Base-by-base conservation (phyloP, 2,797 vertebrate species). In the Artibeus jamaicensis region DNA sequence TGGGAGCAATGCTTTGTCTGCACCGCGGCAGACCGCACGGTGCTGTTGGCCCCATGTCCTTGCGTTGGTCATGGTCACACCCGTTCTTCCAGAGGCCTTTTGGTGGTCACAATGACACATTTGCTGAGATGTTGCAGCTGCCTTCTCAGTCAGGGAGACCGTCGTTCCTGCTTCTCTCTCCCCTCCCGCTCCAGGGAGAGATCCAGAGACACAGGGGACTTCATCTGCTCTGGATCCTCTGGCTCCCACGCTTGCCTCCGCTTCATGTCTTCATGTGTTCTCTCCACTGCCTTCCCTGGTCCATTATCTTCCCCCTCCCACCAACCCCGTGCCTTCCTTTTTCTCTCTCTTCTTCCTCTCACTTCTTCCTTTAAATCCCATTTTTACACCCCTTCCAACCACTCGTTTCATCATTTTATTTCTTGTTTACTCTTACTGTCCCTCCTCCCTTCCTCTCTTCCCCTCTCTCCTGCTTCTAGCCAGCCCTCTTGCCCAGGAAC, bases 281-380 rank as follows among this genome's bases (percentile, higher is more conserved):
- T 12, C 85, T 29, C 34, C 3, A 9, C 1, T 37, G 34, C 0
- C 39, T 1, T 12, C 46, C 44, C 1, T 9, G 8, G 5, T 3
- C 3, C 11, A 0, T 10, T 21, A 0, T 4, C 7, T 0, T 4
- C 12, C 9, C 44, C 50, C 62, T 44, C 68, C 53, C 8, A 11
- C 21, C 0, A 15, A 1, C 26, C 5, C 10, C 2, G 0, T 21
- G 32, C 62, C 21, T 26, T 19, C 11, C 22, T 0, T 9, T 9
- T 55, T n/a, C 39, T 68, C 71, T 87, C 55, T 34, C 46, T 26
- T 15, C 29, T 21, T 21, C 48, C 24, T 42, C 22, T 57, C 15
- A 12, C n/a, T 6, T 37, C 48, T 57, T 46, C 55, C 5, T 0
- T 44, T 57, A 5, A 9, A 55, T 74, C 34, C 1, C 6, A 10